Evolutionary conservation across 2,797 vertebrate species (phyloP).

Genomic region (Hippopotamyrus pictus): DNA sequence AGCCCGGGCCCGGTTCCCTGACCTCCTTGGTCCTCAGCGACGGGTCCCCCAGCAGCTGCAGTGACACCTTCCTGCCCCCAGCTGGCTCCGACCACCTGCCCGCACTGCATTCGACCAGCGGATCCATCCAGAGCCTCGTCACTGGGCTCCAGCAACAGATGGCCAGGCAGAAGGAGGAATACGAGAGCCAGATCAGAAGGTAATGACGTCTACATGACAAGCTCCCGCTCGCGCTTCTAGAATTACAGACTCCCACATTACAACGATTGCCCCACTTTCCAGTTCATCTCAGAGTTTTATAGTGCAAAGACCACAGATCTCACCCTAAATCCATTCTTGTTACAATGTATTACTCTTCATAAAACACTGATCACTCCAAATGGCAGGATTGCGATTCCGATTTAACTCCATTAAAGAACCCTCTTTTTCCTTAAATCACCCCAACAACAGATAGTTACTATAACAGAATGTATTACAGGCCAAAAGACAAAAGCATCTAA

Average conservation of each 20-base stretch:
- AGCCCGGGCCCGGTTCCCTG: slow-evolving; percentile 28
- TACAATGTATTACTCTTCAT: not conserved
- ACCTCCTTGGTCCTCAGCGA: slow-evolving; percentile 6
- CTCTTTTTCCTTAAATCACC: not conserved
- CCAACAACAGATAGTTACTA: not conserved
- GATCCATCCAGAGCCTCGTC: slow-evolving; percentile 55
- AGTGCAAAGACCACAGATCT: not conserved
- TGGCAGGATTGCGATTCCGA: not conserved
- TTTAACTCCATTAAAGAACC: not conserved
- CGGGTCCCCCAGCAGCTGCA: slow-evolving; percentile 26
- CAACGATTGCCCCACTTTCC: not conserved
- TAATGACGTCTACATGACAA: slow-evolving; percentile 23
- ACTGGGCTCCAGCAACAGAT: slow-evolving; percentile 61
- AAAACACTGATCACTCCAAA: not conserved
- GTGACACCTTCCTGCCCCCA: slow-evolving; percentile 6
- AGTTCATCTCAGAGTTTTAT: not conserved
- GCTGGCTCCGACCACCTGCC: slow-evolving; percentile 45
- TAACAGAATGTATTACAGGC: not conserved
- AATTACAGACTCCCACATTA: not conserved
- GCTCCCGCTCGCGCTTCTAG: not conserved
- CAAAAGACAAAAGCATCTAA: not conserved
- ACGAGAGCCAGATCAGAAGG: slow-evolving; percentile 56
- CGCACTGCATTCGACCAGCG: slow-evolving; percentile 49
- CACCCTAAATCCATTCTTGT: not conserved
- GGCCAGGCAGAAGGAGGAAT: slow-evolving; percentile 53